Evolutionary conservation across 2,113 vertebrate genomes (phyloP).

Genomic region (Tonatia bakeri): DNA sequence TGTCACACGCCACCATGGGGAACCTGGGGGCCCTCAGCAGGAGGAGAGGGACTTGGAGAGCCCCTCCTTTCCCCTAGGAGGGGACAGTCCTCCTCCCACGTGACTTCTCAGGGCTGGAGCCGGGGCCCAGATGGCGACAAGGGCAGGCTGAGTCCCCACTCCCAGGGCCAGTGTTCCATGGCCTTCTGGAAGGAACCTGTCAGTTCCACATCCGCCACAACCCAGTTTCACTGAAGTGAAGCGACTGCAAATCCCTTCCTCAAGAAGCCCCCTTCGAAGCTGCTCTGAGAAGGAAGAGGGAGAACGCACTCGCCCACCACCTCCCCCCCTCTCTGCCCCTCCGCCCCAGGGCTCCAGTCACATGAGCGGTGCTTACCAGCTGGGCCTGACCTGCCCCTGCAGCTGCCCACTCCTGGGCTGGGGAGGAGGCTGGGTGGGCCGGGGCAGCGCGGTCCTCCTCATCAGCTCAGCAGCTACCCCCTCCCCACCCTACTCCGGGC

Average conservation of each 20-base stretch:
- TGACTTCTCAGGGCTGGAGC: not conserved
- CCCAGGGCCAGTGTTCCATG: not conserved
- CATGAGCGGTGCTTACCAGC: fast-evolving
- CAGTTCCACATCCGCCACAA: not conserved
- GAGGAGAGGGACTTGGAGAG: not conserved
- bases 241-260: not conserved
- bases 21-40: not conserved
- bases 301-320: fast-evolving
- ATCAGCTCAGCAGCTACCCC: not conserved
- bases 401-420: fast-evolving
- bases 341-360: not conserved
- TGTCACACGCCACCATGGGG: not conserved
- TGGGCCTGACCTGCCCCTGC: not conserved
- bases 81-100: not conserved
- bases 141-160: not conserved
- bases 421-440: fast-evolving
- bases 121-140: fast-evolving
- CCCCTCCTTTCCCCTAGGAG: fast-evolving
- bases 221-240: not conserved
- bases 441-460: not conserved
- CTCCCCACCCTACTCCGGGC: not conserved
- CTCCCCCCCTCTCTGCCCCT: not conserved
- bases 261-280: not conserved
- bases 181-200: not conserved
- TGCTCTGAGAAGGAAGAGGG: not conserved